Percentiles rank a stretch among this genome's conserved stretches.
These are phyloP conservation scores for Nymphalis c-album DNA, from an alignment of 2,888 invertebrate genomes.

Conservation along the genomic window DNA sequence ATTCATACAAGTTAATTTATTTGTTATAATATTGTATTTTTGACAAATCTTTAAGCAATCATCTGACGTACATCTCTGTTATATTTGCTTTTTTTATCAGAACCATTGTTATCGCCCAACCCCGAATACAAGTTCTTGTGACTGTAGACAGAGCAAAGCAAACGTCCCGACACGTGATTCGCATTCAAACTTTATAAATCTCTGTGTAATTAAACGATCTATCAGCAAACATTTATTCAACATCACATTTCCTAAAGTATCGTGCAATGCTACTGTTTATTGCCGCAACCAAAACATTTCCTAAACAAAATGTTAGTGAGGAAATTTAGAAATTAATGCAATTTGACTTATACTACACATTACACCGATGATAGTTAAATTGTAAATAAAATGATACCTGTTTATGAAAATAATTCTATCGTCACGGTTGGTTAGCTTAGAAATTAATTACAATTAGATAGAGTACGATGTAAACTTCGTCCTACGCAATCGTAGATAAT, in stretches of 20 bases:
- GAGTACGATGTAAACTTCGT: constrained; percentile 43
- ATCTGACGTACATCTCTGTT: not conserved
- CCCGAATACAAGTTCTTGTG: constrained; percentile 6
- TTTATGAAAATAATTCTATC: constrained; percentile 16
- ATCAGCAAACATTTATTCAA: constrained; percentile 1
- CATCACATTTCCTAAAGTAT: not conserved
- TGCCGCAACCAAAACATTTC: not conserved
- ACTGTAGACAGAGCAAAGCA: not conserved
- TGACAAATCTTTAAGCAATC: not conserved
- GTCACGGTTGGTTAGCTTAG: constrained; percentile 22
- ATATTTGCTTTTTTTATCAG: constrained; percentile 8
- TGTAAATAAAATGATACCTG: constrained; percentile 26
- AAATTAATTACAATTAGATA: constrained; percentile 42
- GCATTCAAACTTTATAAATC: not conserved
- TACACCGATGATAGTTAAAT: constrained; percentile 28
- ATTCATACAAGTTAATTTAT: too few relatives aligned
- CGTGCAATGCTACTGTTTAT: not conserved
- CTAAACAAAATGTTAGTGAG: not conserved
- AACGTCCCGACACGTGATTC: constrained; percentile 1
- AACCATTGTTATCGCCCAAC: not conserved
- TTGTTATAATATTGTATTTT: not conserved
- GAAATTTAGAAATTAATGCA: constrained; percentile 21
- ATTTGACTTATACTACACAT: constrained; percentile 23
- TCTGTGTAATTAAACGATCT: not conserved
- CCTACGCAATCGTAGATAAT: constrained; percentile 42